These are phyloP conservation scores for Spongilla lacustris DNA, from an alignment of 37 sponge, comb jelly and placozoan species.

Conservation along the genomic window DNA sequence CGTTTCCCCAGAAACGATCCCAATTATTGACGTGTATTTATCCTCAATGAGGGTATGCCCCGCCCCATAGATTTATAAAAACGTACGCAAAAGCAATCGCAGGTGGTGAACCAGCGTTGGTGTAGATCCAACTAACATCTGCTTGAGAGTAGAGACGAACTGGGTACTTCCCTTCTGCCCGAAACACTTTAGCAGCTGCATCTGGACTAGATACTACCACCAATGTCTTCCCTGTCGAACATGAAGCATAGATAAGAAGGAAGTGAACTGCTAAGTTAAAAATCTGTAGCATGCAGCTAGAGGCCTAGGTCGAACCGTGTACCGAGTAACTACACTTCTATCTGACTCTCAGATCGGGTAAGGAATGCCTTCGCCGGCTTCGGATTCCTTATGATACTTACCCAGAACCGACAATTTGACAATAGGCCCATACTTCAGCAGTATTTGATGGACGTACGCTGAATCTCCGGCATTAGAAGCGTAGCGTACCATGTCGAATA, in stretches of 20 bases:
- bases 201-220: neutral
- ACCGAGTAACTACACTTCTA: neutral
- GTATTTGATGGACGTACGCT: neutral
- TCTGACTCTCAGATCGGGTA: neutral
- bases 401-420: neutral
- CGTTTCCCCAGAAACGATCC: no score
- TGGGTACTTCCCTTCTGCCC: constrained; percentile 25
- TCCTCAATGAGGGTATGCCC: no score
- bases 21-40: no score
- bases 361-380: no score
- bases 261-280: neutral
- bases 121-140: constrained; percentile 27
- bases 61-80: neutral
- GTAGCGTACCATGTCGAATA: neutral
- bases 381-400: neutral
- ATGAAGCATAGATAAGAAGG: neutral
- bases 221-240: neutral
- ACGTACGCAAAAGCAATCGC: constrained; percentile 9
- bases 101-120: neutral
- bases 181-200: constrained; percentile 6
- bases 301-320: neutral
- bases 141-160: neutral
- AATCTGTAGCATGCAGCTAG: neutral
- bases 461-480: neutral
- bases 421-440: neutral